phyloP scores from a whole-genome alignment of 1,140 invertebrate species.

The Drosophila tani region DNA sequence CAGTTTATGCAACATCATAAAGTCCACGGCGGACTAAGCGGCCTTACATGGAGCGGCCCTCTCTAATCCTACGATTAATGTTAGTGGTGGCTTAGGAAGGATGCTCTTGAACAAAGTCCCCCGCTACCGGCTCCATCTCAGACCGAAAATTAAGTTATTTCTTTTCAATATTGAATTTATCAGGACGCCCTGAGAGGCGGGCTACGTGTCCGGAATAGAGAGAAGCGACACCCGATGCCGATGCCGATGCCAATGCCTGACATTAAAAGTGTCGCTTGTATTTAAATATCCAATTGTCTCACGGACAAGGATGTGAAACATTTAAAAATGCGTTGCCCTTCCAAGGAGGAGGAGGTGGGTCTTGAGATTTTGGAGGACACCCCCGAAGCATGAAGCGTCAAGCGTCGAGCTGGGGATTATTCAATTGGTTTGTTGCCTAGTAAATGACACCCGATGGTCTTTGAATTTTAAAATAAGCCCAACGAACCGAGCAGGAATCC shows the following conservation, averaged over 20 bases:
- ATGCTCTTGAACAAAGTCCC: neutral
- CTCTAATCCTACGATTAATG: conserved; percentile 37
- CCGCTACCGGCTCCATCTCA: neutral
- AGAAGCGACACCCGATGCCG: neutral
- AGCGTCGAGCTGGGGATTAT: conserved; percentile 55
- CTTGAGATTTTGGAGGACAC: neutral
- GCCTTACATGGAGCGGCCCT: conserved; percentile 3
- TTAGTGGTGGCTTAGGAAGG: neutral
- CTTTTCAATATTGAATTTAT: conserved; percentile 83
- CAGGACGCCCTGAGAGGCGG: conserved; percentile 49
- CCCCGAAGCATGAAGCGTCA: neutral
- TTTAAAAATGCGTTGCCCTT: conserved; percentile 70
- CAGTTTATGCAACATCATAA: conserved; percentile 77
- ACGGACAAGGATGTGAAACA: conserved; percentile 65
- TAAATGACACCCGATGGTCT: conserved; percentile 75
- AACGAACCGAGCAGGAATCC: conserved; percentile 30
- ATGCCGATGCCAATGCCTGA: conserved; percentile 14
- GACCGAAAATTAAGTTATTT: conserved; percentile 76
- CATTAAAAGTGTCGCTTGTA: conserved; percentile 77
- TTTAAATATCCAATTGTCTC: conserved; percentile 76
- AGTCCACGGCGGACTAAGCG: conserved; percentile 39
- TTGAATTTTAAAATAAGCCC: conserved; percentile 74
- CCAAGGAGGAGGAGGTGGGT: neutral
- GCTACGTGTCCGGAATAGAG: conserved; percentile 72
- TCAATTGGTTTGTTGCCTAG: conserved; percentile 70